A percentile compares a stretch with the other conserved stretches of the same genome.
Evolutionary conservation across 53 echinoderm and acorn worm genomes (phyloP).

Genomic region (Paracentrotus lividus): DNA sequence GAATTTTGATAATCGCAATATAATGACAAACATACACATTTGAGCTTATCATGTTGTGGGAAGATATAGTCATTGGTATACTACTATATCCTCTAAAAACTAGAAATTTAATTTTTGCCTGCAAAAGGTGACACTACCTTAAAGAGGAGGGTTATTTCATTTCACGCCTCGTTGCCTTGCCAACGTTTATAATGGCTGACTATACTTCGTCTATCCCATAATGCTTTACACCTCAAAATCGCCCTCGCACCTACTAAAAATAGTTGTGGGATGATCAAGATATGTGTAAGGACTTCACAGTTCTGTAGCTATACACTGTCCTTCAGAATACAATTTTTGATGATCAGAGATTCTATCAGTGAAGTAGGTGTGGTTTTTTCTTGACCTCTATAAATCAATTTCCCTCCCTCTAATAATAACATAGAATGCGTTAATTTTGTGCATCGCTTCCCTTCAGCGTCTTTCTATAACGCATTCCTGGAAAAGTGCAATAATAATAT

Average conservation of each 20-base stretch:
- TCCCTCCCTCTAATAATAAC: background rate
- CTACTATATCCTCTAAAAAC: no score
- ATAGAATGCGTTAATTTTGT: background rate
- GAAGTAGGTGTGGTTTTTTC: background rate
- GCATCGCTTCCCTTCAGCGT: background rate
- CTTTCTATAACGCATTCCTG: background rate
- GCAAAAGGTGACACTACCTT: no score
- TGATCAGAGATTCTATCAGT: background rate
- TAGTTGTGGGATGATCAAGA: background rate
- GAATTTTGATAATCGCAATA: no score
- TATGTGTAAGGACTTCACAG: background rate
- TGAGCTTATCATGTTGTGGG: no score
- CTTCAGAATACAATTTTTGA: background rate
- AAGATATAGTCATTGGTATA: no score
- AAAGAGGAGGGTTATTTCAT: slow-evolving; percentile 21
- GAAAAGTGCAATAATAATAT: background rate
- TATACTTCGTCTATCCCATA: slow-evolving; percentile 30
- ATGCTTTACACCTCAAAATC: slow-evolving; percentile 21
- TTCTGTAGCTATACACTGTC: background rate
- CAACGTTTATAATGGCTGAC: slow-evolving; percentile 10
- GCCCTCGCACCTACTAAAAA: background rate
- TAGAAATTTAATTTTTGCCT: no score
- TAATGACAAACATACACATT: no score
- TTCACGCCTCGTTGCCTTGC: slow-evolving; percentile 36
- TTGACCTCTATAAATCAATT: slow-evolving; percentile 22